These are phyloP conservation scores for Mactra quadrangularis DNA, from an alignment of 1,140 invertebrate genomes.

Conservation along the genomic window DNA sequence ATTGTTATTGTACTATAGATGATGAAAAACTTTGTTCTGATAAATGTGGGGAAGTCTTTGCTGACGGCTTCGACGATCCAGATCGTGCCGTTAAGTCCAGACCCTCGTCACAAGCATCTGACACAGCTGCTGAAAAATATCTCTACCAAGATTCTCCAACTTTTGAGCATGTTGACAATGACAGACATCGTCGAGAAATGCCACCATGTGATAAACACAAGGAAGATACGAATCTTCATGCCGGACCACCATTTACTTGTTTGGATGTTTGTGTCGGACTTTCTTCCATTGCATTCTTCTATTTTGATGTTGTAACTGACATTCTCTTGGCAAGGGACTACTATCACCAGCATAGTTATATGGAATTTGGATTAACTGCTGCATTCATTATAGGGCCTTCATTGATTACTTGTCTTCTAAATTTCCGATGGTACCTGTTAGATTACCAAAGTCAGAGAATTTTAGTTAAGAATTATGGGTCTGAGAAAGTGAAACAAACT, in stretches of 20 bases:
- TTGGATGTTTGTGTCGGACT: constrained; percentile 48
- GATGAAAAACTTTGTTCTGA: neutral
- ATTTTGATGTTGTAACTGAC: constrained; percentile 57
- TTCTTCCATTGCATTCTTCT: constrained; percentile 55
- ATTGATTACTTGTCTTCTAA: constrained; percentile 34
- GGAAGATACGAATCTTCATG: neutral
- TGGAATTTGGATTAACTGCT: constrained; percentile 36
- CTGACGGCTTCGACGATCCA: constrained; percentile 5
- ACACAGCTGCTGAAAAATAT: neutral
- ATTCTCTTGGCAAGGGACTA: constrained; percentile 48
- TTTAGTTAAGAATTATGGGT: constrained; percentile 31
- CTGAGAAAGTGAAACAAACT: constrained; percentile 27
- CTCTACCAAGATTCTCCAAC: neutral
- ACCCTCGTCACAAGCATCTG: neutral
- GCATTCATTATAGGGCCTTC: constrained; percentile 44
- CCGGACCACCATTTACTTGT: constrained; percentile 21
- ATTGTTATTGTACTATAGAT: constrained; percentile 31
- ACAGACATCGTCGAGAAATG: constrained; percentile 10
- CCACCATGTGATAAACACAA: constrained; percentile 14
- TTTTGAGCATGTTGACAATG: neutral
- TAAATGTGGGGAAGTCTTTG: neutral
- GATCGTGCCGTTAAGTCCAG: neutral
- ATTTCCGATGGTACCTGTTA: constrained; percentile 54
- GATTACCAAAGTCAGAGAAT: constrained; percentile 54
- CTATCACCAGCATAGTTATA: neutral